These are phyloP conservation scores for Drepana arcuata DNA, from an alignment of 1,140 invertebrate genomes.

Conservation along the genomic window DNA sequence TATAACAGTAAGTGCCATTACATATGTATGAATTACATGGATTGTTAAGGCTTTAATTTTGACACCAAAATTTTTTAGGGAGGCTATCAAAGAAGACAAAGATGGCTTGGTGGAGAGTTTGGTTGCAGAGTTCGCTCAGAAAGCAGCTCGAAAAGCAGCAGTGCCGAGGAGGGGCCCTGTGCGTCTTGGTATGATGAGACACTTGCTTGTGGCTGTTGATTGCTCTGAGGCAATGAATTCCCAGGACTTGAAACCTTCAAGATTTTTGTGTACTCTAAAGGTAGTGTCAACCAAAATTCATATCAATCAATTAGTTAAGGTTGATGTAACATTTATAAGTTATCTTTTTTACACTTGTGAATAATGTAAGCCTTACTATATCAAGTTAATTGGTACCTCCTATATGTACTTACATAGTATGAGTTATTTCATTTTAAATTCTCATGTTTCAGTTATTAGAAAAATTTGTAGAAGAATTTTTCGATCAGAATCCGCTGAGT, in stretches of 20 bases:
- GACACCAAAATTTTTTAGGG: conserved; percentile 75
- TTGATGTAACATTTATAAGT: no score
- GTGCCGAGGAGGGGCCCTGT: conserved; percentile 81
- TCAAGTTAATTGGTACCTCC: no score
- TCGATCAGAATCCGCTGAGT: conserved; percentile 98
- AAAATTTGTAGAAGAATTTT: conserved; percentile 96
- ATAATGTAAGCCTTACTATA: no score
- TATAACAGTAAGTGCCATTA: no score
- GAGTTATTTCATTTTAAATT: no score
- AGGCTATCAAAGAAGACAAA: conserved; percentile 96
- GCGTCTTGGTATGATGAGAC: conserved; percentile 96
- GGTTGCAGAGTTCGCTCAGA: conserved; percentile 91
- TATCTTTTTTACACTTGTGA: no score
- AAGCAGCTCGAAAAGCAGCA: conserved; percentile 82
- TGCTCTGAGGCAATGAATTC: conserved; percentile 94
- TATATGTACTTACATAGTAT: no score
- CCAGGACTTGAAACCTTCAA: conserved; percentile 96
- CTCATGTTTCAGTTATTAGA: conserved; percentile 83
- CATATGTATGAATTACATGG: no score
- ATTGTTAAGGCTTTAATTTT: no score
- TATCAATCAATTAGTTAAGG: no score
- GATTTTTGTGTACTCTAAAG: conserved; percentile 91
- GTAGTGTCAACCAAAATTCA: no score
- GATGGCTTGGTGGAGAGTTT: conserved; percentile 91
- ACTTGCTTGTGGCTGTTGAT: conserved; percentile 93